Percentiles rank a stretch among this genome's conserved stretches.
phyloP scores from a whole-genome alignment of 2,113 vertebrate species.

The Argyrosomus japonicus region DNA sequence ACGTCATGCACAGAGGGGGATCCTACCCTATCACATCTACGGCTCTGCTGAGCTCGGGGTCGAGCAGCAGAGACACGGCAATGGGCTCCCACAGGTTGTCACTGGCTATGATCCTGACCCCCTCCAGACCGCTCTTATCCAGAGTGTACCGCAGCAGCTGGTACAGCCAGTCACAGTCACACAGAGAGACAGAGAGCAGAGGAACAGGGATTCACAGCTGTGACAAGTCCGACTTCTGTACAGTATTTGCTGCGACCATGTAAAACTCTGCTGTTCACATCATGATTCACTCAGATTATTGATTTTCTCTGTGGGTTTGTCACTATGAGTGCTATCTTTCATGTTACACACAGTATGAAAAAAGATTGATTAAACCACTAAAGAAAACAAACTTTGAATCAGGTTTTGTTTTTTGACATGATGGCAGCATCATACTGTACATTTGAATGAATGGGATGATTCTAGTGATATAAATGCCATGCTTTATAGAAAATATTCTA shows the following conservation, averaged over 20 bases:
- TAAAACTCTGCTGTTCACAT: neutral
- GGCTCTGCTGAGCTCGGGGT: constrained; percentile 86
- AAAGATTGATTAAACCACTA: neutral
- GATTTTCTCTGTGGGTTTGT: neutral
- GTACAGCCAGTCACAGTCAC: constrained; percentile 33
- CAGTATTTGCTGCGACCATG: constrained; percentile 13
- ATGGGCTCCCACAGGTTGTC: constrained; percentile 97
- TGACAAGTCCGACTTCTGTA: neutral
- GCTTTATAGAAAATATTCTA: neutral
- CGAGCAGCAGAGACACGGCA: constrained; percentile 83
- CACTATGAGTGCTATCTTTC: neutral
- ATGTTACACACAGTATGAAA: neutral
- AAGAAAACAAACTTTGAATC: too few relatives aligned
- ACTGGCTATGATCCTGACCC: constrained; percentile 95
- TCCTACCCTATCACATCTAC: constrained; percentile 96
- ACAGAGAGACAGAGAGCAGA: constrained; percentile 46
- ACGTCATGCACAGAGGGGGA: neutral
- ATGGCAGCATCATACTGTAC: constrained; percentile 30
- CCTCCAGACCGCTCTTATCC: constrained; percentile 89
- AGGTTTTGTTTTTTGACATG: neutral
- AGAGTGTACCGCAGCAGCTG: constrained; percentile 93
- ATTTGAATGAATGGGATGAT: neutral
- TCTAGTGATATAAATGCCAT: neutral
- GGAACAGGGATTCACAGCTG: constrained; percentile 18
- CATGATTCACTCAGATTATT: neutral